Percentiles rank a stretch among this genome's conserved stretches.
phyloP scores from a whole-genome alignment of 2,113 vertebrate genomes.

The Ceratotherium simum region DNA sequence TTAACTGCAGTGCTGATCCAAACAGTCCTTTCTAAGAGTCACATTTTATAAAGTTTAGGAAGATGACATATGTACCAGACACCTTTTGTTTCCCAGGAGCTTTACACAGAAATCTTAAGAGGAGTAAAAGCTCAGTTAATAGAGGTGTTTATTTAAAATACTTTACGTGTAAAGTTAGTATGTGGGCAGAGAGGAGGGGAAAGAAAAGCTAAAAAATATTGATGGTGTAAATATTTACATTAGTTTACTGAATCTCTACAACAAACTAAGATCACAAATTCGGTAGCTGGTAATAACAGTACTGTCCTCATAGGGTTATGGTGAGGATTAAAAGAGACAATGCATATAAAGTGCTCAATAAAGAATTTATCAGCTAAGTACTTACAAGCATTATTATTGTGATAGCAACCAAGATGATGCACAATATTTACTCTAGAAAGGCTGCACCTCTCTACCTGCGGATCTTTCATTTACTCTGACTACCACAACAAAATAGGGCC shows the following conservation, averaged over 20 bases:
- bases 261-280: not conserved
- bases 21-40: not conserved
- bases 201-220: not conserved
- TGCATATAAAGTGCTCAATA: not conserved
- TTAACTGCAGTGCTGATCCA: not conserved
- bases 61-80: not conserved
- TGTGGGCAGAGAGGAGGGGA: not conserved
- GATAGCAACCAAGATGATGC: not conserved
- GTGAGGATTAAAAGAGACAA: not conserved
- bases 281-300: not conserved
- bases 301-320: not conserved
- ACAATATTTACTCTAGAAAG: not conserved
- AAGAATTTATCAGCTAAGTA: not conserved
- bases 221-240: not conserved
- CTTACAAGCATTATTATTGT: not conserved
- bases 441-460: not conserved
- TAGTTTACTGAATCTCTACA: not conserved
- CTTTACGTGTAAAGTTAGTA: not conserved
- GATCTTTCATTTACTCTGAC: not conserved
- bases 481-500: not conserved
- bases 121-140: not conserved
- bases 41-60: not conserved
- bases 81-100: not conserved
- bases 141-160: not conserved
- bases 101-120: conserved; percentile 23